These are phyloP conservation scores for Cyprinodon variegatus DNA, from an alignment of 2,113 vertebrate genomes.

Conservation along the genomic window DNA sequence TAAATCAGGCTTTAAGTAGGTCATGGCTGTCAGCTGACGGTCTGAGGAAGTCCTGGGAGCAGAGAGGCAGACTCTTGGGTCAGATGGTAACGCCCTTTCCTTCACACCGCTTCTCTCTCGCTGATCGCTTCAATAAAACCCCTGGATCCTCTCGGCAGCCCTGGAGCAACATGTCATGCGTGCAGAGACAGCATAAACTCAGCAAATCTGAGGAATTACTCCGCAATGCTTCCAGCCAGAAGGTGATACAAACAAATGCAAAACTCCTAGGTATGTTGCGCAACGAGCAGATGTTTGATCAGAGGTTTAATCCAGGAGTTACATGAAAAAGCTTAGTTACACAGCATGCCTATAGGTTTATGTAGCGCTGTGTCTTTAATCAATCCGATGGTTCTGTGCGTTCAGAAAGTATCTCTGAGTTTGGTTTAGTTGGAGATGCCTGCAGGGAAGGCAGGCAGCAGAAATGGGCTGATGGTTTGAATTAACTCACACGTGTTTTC, in stretches of 20 bases:
- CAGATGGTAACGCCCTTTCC: conserved; percentile 53
- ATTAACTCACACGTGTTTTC: not conserved
- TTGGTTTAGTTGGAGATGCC: not conserved
- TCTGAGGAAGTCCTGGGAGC: not conserved
- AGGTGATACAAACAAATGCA: conserved; percentile 46
- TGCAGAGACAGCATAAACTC: conserved; percentile 46
- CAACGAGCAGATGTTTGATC: not conserved
- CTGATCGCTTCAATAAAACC: not conserved
- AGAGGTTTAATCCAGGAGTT: not conserved
- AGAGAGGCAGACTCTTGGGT: conserved; percentile 54
- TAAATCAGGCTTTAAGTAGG: not conserved
- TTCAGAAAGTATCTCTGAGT: too few relatives aligned
- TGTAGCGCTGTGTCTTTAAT: not conserved
- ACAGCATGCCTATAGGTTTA: too few relatives aligned
- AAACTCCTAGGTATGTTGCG: conserved; percentile 73
- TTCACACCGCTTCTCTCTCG: not conserved
- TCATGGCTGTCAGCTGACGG: conserved; percentile 28
- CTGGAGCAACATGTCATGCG: conserved; percentile 68
- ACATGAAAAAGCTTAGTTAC: not conserved
- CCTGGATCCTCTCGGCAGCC: not conserved
- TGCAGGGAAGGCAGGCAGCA: not conserved
- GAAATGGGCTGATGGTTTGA: not conserved
- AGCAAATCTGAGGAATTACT: conserved; percentile 70
- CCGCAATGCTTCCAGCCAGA: conserved; percentile 31
- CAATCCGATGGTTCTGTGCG: not conserved